Evolutionary conservation across 2,113 vertebrate genomes (phyloP).

Genomic region (Leiothrix lutea): DNA sequence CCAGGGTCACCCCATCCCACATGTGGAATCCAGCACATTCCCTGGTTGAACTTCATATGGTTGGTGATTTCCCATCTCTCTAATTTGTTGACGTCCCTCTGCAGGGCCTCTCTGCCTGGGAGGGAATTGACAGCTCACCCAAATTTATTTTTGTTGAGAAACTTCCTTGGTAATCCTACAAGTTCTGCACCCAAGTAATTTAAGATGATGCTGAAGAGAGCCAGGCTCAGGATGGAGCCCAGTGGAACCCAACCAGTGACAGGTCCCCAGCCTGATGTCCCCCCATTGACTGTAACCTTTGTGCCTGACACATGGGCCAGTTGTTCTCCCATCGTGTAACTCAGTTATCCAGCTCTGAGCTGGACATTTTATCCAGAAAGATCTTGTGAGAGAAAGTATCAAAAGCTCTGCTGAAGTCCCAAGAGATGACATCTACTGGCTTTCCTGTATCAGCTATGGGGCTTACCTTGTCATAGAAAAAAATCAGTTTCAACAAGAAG

Average conservation of each 20-base stretch:
- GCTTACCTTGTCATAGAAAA: not conserved
- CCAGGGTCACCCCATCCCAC: rapidly evolving
- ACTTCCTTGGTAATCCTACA: not conserved
- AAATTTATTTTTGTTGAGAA: not conserved
- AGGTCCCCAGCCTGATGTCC: not conserved
- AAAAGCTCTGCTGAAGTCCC: not conserved
- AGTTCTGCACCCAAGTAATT: not conserved
- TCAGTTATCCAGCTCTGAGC: rapidly evolving
- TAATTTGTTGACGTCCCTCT: not conserved
- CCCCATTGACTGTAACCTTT: not conserved
- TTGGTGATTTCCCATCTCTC: not conserved
- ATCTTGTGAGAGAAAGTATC: not conserved
- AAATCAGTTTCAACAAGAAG: not conserved
- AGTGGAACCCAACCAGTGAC: not conserved
- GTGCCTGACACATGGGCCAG: rapidly evolving
- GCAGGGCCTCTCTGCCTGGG: not conserved
- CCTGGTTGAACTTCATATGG: not conserved
- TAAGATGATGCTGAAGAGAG: not conserved
- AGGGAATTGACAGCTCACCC: not conserved
- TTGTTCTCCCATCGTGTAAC: rapidly evolving
- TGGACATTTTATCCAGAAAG: not conserved
- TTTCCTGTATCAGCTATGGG: not conserved
- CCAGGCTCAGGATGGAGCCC: not conserved
- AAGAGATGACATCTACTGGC: not conserved
- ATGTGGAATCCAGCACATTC: not conserved